Evolutionary conservation across 2,797 vertebrate species (phyloP), one percentile per base, ranked within the genome.

Genomic region (Poecile montanus): DNA sequence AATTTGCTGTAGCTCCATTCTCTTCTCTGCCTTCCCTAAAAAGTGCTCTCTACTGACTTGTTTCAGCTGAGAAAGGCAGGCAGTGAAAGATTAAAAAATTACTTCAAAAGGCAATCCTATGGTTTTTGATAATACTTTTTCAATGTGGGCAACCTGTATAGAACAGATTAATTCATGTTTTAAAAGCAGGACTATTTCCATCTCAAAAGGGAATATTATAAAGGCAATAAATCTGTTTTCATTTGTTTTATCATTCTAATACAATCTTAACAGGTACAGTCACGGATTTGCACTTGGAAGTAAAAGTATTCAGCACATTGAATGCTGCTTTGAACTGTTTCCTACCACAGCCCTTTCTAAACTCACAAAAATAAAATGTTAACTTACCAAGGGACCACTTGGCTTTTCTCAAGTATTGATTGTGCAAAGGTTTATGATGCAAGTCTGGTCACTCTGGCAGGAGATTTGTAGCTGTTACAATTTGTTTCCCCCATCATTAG

Each of bases 201-300:
- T 81, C 72, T 83, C 62, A 54, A 73, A 78, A 87, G n/a, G 21
- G 9, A 34, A 30, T 9, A 76, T 74, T 32, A 75, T 61, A 57
- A 88, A 95, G 61, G 53, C 80, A 85, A 6, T 67, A 73, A 85
- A 50, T 62, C 81, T 50, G 22, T 83, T 96, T 91, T 92, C 75
- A 89, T 88, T 93, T 40, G 83, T 84, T 92, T 79, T 66, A 61
- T 89, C 53, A 47, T 77, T 95, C 34, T 14, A 82, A 89, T 86
- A 30, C n/a, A 86, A 88, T 88, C 40, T 88, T 61, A 89, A 40
- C 13, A 68, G 89, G 84, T 38, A 75, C 29, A 93, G 72, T 58
- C 54, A 66, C 74, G 73, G 54, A 91, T 79, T 86, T 93, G 17
- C 51, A 62, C 92, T 96, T 89, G 53, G 81, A 95, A 84, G 71